A percentile compares a stretch with the other conserved stretches of the same genome.
Conservation (phyloP, 2,797 vertebrate species). For the Sarcophilus harrisii region DNA sequence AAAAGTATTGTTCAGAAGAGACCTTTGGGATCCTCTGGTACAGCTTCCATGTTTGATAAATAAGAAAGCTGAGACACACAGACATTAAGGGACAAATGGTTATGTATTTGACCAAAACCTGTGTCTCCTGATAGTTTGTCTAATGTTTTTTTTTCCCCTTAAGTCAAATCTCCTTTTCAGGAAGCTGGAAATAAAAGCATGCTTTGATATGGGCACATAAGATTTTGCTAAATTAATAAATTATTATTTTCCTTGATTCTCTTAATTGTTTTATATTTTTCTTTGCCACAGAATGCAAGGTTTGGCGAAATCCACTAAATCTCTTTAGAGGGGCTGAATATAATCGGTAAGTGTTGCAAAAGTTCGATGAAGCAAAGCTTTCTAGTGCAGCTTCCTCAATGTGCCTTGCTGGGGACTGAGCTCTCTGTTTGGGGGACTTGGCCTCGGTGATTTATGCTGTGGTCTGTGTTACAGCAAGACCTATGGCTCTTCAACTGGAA, state of each 20-base stretch:
- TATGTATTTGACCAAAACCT: background rate
- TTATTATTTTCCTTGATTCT: slow-evolving; percentile 71
- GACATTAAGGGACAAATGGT: background rate
- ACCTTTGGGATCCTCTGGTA: background rate
- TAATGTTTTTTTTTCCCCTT: slow-evolving; percentile 4
- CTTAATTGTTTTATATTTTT: slow-evolving; percentile 79
- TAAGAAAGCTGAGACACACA: background rate
- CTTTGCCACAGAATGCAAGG: slow-evolving; percentile 95
- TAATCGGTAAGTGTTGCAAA: slow-evolving; percentile 92
- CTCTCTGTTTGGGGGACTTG: background rate
- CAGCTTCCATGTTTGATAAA: background rate
- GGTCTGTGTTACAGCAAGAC: background rate
- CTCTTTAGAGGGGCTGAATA: slow-evolving; percentile 98
- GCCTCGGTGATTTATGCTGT: background rate
- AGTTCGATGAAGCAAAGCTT: slow-evolving; percentile 61
- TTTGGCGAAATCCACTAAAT: slow-evolving; percentile 99
- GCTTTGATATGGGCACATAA: slow-evolving; percentile 73
- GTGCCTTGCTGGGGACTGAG: background rate
- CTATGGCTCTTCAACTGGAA: background rate
- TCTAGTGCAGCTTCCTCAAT: slow-evolving; percentile 33
- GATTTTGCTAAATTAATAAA: slow-evolving; percentile 67
- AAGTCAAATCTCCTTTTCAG: slow-evolving; percentile 16
- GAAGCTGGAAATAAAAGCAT: slow-evolving; percentile 61
- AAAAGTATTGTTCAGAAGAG: background rate
- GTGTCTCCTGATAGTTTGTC: slow-evolving; percentile 61